Evolutionary conservation across 2,888 invertebrate species (phyloP).

Genomic region (Sphecodes monilicornis): DNA sequence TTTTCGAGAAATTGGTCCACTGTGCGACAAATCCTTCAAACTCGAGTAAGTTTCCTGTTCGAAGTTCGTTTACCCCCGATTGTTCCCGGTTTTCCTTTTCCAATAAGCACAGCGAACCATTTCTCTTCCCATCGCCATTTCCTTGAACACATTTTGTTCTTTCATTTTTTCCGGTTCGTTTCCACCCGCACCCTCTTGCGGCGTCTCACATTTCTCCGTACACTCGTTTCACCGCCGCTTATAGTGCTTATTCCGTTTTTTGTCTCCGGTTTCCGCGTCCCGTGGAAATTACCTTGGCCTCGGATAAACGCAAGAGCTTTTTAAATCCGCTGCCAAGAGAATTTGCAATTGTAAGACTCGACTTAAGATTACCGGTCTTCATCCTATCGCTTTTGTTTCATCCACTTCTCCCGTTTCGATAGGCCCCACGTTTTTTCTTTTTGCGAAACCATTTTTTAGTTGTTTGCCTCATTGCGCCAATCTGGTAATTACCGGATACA

Average conservation of each 20-base stretch:
- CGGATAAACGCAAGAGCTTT: conserved; percentile 59
- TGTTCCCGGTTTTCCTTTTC: not conserved
- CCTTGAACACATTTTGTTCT: conserved; percentile 31
- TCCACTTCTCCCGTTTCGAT: not conserved
- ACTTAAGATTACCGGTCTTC: conserved; percentile 51
- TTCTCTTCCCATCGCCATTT: conserved; percentile 11
- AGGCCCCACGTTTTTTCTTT: not conserved
- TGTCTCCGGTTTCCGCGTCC: conserved; percentile 6
- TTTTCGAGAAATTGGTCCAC: not conserved
- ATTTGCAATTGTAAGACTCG: conserved; percentile 65
- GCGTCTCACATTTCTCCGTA: conserved; percentile 40
- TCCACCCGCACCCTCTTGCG: conserved; percentile 21
- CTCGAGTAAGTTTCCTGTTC: not conserved
- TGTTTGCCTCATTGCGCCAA: not conserved
- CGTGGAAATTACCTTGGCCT: conserved; percentile 55
- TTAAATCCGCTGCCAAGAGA: conserved; percentile 57
- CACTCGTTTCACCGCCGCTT: conserved; percentile 38
- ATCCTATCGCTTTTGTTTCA: conserved; percentile 6
- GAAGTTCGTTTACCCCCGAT: not conserved
- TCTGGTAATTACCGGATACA: not conserved
- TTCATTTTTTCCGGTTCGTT: conserved; percentile 41
- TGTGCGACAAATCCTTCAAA: conserved; percentile 13
- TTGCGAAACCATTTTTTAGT: not conserved
- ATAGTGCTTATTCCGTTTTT: conserved; percentile 47
- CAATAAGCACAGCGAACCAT: conserved; percentile 12